Conservation (phyloP, 2,888 invertebrate genomes). For the Xylota segnis region DNA sequence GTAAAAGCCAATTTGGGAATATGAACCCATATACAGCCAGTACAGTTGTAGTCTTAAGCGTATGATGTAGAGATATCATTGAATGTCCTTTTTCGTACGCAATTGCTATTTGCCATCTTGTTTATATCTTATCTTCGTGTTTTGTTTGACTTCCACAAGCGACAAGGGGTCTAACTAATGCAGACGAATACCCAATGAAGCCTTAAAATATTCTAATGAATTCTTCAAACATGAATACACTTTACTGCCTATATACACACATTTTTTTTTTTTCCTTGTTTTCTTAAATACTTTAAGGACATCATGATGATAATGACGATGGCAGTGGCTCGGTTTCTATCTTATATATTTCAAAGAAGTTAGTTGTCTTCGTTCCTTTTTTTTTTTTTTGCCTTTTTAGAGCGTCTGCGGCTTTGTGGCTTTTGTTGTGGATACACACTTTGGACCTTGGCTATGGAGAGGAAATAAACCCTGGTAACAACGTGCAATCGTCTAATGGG, state of each 20-base stretch:
- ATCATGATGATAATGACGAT: slow-evolving; percentile 7
- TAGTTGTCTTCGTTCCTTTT: slow-evolving; percentile 6
- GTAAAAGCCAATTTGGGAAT: neutral
- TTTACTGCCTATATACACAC: neutral
- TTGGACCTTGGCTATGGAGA: slow-evolving; percentile 1
- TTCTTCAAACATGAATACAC: slow-evolving; percentile 28
- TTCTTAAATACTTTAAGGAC: slow-evolving; percentile 19
- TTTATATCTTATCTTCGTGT: neutral
- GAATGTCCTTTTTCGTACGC: slow-evolving; percentile 5
- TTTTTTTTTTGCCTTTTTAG: neutral
- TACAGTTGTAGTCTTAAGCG: neutral
- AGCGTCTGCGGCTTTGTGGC: slow-evolving; percentile 12
- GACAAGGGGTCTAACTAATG: neutral
- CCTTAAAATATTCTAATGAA: slow-evolving; percentile 53
- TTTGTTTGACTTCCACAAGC: neutral
- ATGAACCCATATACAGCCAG: neutral
- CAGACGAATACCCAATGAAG: neutral
- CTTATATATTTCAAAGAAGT: slow-evolving; percentile 24
- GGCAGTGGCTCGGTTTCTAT: slow-evolving; percentile 9
- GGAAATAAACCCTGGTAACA: slow-evolving; percentile 2
- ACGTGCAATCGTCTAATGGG: slow-evolving; percentile 64
- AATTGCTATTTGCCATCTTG: slow-evolving; percentile 4
- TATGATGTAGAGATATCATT: slow-evolving; percentile 7
- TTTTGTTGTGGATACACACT: neutral
- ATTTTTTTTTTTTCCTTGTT: slow-evolving; percentile 8